Evolutionary conservation across 2,113 vertebrate genomes (phyloP).

Genomic region (Corynorhinus townsendii): DNA sequence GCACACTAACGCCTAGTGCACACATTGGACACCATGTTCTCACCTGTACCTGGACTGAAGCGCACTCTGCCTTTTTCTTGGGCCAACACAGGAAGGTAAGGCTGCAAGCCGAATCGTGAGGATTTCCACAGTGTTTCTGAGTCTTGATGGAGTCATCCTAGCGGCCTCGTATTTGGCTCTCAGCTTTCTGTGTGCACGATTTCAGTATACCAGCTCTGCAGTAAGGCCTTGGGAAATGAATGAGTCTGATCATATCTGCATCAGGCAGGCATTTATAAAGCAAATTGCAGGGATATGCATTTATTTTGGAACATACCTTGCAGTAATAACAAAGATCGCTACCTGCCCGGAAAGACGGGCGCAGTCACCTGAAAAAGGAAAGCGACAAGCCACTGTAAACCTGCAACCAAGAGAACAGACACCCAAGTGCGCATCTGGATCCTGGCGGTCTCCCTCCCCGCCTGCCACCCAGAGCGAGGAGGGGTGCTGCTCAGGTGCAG

Average conservation of each 20-base stretch:
- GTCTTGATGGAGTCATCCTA: neutral
- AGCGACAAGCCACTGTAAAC: constrained; percentile 96
- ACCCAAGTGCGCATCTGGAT: constrained; percentile 19
- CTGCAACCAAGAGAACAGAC: constrained; percentile 23
- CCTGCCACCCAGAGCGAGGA: constrained; percentile 28
- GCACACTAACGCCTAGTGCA: neutral
- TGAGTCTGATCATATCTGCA: neutral
- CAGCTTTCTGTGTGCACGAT: neutral
- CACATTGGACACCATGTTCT: neutral
- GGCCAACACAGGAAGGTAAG: neutral
- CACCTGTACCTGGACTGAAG: neutral
- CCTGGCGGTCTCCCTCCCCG: constrained; percentile 6
- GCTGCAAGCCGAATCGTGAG: neutral
- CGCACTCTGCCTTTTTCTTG: neutral
- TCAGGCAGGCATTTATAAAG: neutral
- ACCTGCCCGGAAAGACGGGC: constrained; percentile 95
- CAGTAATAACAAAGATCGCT: constrained; percentile 53
- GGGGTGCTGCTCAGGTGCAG: constrained; percentile 21
- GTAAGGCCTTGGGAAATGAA: neutral
- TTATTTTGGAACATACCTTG: neutral
- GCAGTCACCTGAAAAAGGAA: constrained; percentile 99
- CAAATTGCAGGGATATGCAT: neutral
- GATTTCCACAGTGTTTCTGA: neutral
- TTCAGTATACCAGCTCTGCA: neutral
- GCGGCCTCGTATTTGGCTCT: neutral